Evolutionary conservation across 2,797 vertebrate species (phyloP).

Genomic region (Poeciliopsis turneri): DNA sequence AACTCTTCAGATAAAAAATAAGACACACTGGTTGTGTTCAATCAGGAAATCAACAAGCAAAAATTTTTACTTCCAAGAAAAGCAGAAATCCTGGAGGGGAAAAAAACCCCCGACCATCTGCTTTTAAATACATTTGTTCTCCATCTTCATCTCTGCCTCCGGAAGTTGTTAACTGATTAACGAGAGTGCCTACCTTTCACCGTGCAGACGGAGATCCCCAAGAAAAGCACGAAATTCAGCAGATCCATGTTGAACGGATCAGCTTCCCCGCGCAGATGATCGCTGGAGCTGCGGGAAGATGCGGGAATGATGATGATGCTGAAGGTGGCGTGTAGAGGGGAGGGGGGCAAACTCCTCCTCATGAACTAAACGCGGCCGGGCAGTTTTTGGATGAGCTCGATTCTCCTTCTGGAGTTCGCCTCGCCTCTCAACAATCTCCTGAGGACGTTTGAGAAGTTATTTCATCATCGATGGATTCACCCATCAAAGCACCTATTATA

Average conservation of each 20-base stretch:
- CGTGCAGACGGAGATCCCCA: constrained; percentile 51
- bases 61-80: background rate
- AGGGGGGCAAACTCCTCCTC: constrained; percentile 36
- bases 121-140: background rate
- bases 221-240: constrained; percentile 49
- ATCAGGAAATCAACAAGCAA: background rate
- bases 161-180: constrained; percentile 1
- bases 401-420: background rate
- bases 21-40: background rate
- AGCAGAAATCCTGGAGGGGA: background rate
- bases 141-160: background rate
- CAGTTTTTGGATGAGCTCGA: constrained; percentile 7
- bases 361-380: constrained; percentile 15
- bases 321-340: background rate
- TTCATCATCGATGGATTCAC: background rate
- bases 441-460: background rate
- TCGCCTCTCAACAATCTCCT: background rate
- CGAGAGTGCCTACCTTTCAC: constrained; percentile 65
- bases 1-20: background rate
- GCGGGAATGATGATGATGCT: background rate
- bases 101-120: background rate
- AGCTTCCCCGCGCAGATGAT: constrained; percentile 9
- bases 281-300: background rate
- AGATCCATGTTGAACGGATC: constrained; percentile 56
- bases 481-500: background rate